Base-by-base conservation (phyloP, 2,888 invertebrate genomes). In the Lottia scabra region DNA sequence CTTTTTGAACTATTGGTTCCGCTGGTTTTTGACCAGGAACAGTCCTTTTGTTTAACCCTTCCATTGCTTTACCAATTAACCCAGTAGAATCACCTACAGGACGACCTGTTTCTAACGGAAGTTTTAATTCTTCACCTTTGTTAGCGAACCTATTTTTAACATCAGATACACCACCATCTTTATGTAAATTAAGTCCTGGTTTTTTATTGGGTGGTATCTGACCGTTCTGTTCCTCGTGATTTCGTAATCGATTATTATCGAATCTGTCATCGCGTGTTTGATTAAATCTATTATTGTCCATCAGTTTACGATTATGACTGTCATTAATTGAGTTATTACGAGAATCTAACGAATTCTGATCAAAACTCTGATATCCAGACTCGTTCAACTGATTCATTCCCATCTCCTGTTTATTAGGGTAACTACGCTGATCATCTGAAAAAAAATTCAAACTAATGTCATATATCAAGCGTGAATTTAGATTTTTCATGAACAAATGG, bases 51-150 rank as follows among this genome's bases (percentile, higher is more conserved):
- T 66, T 74, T 84, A 97, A 91, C 82, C 95, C 96, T 90, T 96
- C 95, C 92, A 96, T 97, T 86, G 97, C 97, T 91, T 96, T 96
- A 69, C 94, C 95, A 80, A 97, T 96, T 81, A 97, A 92, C 65
- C 97, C 97, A 73, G 94, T 94, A 94, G 96, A 94, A 84, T 96
- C 86, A 44, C 84, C 84, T 13, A 64, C 63, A 45, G 78, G 75
- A 44, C 67, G 43, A 19, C 46, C 30, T 48, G 72, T 74, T 65
- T 76, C 72, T 56, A 67, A 75, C 13, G 78, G 70, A 8, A 74
- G 26, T 19, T 71, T 71, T 10, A 64, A 19, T 4, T 72, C 63
- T 5, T 74, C 73, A n/a, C 70, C 63, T 45, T 74, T 71, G 4
- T 68, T 38, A 4, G 65, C 64, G 44, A 70, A 70, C 56, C 63